phyloP scores from a whole-genome alignment of 2,113 vertebrate genomes.

The Hirundichthys speculiger region DNA sequence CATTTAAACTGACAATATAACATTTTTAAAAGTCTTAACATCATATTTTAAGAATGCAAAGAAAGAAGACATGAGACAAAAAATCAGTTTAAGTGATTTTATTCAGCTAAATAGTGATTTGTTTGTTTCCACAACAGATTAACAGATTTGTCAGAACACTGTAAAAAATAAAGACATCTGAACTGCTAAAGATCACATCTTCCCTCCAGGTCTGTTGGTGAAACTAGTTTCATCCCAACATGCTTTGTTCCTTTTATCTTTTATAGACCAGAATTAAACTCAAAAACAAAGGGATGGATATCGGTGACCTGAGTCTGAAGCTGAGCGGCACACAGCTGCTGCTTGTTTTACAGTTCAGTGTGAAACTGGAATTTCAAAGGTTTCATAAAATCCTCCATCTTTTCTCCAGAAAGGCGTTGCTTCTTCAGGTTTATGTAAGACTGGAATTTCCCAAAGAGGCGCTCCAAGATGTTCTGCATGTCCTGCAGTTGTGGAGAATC shows the following conservation, averaged over 20 bases:
- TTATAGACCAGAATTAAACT: neutral
- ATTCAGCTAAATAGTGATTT: neutral
- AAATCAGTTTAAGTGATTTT: neutral
- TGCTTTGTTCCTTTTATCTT: neutral
- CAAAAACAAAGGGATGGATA: too few species aligned
- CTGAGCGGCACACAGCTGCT: too few species aligned
- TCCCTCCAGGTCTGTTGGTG: neutral
- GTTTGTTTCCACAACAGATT: neutral
- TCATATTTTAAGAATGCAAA: neutral
- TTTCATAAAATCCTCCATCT: neutral
- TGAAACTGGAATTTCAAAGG: neutral
- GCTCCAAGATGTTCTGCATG: neutral
- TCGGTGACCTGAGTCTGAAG: too few species aligned
- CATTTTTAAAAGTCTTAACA: too few species aligned
- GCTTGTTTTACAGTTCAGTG: too few species aligned
- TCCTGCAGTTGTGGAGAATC: neutral
- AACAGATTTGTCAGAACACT: too few species aligned
- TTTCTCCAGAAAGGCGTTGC: neutral
- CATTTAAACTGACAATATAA: neutral
- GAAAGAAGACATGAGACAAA: neutral
- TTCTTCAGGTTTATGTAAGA: neutral
- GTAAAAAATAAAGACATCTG: too few species aligned
- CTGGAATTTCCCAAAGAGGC: neutral
- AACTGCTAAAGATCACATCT: too few species aligned
- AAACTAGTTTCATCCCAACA: neutral